These are phyloP conservation scores for Semaprochilodus insignis DNA, from an alignment of 2,797 vertebrate species.

Conservation along the genomic window DNA sequence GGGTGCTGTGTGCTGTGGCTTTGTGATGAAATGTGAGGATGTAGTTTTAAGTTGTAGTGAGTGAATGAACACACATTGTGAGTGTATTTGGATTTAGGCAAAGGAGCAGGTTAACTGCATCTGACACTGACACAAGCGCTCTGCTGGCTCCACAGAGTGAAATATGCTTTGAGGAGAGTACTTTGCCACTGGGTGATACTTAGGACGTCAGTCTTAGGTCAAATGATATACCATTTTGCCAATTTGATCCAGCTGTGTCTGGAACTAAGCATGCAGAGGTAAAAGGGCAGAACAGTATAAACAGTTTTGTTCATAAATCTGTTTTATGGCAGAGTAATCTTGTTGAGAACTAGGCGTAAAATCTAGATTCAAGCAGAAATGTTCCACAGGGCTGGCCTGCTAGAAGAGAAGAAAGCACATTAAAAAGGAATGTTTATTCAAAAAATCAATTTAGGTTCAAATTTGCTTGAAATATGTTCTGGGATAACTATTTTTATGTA, in stretches of 20 bases:
- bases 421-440: not conserved
- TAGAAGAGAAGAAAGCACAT: not conserved
- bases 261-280: not conserved
- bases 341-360: slow-evolving; percentile 10
- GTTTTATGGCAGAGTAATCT: not conserved
- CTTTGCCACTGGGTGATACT: not conserved
- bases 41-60: not conserved
- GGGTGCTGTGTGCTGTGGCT: slow-evolving; percentile 1
- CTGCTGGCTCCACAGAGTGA: not conserved
- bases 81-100: not conserved
- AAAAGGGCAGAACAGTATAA: slow-evolving; percentile 12
- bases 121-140: not conserved
- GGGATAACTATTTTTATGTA: not conserved
- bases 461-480: not conserved
- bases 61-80: not conserved
- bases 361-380: not conserved
- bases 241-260: slow-evolving; percentile 5
- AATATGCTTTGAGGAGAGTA: not conserved
- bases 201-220: not conserved
- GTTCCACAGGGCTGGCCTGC: not conserved
- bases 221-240: not conserved
- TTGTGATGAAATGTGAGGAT: not conserved
- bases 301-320: slow-evolving; percentile 19
- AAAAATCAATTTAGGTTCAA: not conserved
- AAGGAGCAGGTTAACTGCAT: not conserved